Conservation (phyloP, 1,140 invertebrate genomes). For the Hylaeus anthracinus region DNA sequence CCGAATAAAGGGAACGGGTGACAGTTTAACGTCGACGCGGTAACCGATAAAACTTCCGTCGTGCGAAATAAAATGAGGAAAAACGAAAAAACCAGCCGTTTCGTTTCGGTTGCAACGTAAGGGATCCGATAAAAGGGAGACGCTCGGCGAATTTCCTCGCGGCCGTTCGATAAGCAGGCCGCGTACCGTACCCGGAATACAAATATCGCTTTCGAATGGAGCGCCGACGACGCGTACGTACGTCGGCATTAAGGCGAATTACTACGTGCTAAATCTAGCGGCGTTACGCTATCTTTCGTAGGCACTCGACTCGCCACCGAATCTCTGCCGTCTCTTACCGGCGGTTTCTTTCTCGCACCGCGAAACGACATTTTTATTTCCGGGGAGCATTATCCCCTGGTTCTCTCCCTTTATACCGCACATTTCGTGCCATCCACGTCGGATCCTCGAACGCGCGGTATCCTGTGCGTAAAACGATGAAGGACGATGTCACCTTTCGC, state of each 20-base stretch:
- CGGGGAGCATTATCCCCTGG: conserved; percentile 47
- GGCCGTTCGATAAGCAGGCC: conserved; percentile 36
- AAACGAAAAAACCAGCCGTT: neutral
- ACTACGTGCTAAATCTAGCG: conserved; percentile 59
- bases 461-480: conserved; percentile 40
- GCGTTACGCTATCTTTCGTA: conserved; percentile 45
- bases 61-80: too few relatives aligned
- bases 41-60: conserved; percentile 4
- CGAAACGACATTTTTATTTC: conserved; percentile 62
- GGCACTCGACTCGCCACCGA: conserved; percentile 38
- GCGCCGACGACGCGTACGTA: conserved; percentile 27
- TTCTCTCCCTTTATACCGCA: conserved; percentile 33
- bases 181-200: conserved; percentile 20
- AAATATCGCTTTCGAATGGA: conserved; percentile 48
- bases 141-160: conserved; percentile 24
- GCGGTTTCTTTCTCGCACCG: conserved; percentile 3
- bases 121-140: conserved; percentile 28
- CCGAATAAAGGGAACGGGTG: neutral
- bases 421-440: neutral
- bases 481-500: conserved; percentile 19
- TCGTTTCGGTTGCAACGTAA: conserved; percentile 5
- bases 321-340: conserved; percentile 46
- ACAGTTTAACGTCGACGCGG: neutral
- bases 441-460: neutral
- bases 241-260: conserved; percentile 55